Conservation (phyloP, 2,797 vertebrate species). For the Paramormyrops hopkinsi region DNA sequence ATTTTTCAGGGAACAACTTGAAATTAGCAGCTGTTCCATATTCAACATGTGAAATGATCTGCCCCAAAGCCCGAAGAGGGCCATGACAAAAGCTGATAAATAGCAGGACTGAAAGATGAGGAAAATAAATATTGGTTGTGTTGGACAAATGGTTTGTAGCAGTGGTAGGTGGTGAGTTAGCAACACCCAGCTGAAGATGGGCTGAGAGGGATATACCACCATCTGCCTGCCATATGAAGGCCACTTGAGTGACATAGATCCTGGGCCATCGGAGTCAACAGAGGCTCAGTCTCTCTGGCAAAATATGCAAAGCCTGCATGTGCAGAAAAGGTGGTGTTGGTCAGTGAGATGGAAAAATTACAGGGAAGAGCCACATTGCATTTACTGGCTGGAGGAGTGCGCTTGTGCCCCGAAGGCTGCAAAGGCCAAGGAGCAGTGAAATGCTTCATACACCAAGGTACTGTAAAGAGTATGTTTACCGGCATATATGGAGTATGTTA, state of each 20-base stretch:
- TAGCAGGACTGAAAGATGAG: neutral
- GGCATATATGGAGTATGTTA: neutral
- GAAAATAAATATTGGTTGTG: neutral
- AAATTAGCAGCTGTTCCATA: neutral
- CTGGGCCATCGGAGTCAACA: slow-evolving; percentile 56
- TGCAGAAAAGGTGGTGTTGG: slow-evolving; percentile 16
- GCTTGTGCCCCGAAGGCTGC: neutral
- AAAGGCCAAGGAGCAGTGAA: neutral
- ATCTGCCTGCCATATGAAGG: slow-evolving; percentile 75
- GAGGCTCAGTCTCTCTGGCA: slow-evolving; percentile 61
- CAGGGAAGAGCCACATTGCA: neutral
- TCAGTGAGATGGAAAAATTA: neutral
- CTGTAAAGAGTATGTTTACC: neutral
- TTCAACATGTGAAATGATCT: neutral
- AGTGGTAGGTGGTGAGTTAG: slow-evolving; percentile 38
- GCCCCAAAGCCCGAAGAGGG: neutral
- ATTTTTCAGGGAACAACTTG: neutral
- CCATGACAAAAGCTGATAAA: slow-evolving; percentile 27
- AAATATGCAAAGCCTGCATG: slow-evolving; percentile 50
- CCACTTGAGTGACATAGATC: slow-evolving; percentile 71
- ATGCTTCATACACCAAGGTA: neutral
- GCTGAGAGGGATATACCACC: slow-evolving; percentile 59
- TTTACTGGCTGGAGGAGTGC: neutral
- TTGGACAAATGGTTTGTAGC: neutral
- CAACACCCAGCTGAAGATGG: slow-evolving; percentile 34